Base-by-base conservation (phyloP, 2,113 vertebrate genomes). In the Anolis sagrei region DNA sequence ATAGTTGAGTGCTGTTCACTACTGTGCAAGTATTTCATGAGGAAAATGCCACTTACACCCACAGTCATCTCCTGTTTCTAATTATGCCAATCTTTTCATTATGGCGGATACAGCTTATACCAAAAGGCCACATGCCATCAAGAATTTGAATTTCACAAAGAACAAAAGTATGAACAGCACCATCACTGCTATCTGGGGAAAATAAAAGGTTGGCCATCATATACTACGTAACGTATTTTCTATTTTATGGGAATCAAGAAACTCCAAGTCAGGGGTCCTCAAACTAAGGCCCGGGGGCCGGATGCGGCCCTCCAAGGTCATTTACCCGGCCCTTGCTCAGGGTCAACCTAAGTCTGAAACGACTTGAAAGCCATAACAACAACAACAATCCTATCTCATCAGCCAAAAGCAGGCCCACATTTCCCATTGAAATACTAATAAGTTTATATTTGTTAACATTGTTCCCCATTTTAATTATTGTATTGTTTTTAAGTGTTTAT, bases 21-120 rank as follows among this genome's bases (percentile, higher is more conserved):
- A 89, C 79, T 93, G 90, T 84, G 90, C 90, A 95, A 95, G 89
- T 93, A 95, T 94, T 93, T 94, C 62, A 58, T 92, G 86, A 10
- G 0, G 64, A 94, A 96, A 95, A 95, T 93, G 86, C 87, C 93
- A 92, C 89, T 93, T 88, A 93, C 92, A 27, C 94, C 95, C 93
- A 96, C 95, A 89, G 10, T 64, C 16, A 49, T 49, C 0, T 3
- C 82, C 5, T 29, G 29, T 10, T 77, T 76, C 48, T 74, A 70
- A 76, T 34, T 77, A 64, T 34, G 44, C 44, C 21, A 79, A 8
- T 48, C 1, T 84, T 77, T 69, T 74, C 5, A 44, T 66, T 81
- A 54, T 51, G 62, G 4, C 36, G 62, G 4, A 36, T 86, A 58
- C 32, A 76, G 18, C 29, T 69, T 86, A 25, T 39, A 4, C 25